A percentile compares a stretch with the other conserved stretches of the same genome.
phyloP scores from a whole-genome alignment of 2,888 invertebrate genomes.

The Augochlorella aurata region DNA sequence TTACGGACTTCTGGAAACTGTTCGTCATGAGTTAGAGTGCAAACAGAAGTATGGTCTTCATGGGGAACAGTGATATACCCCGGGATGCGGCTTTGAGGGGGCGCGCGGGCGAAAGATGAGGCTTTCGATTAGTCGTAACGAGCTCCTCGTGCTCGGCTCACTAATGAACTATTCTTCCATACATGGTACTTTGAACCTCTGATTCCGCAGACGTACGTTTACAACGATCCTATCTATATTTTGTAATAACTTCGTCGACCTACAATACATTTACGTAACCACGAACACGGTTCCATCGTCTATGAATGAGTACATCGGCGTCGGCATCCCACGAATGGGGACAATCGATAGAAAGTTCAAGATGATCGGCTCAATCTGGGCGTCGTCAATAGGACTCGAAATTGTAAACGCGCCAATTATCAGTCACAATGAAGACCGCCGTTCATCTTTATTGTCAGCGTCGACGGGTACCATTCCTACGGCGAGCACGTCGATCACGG shows the following conservation, averaged over 20 bases:
- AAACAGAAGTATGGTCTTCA: constrained; percentile 42
- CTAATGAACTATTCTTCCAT: constrained; percentile 9
- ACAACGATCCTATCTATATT: not conserved
- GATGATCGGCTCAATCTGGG: constrained; percentile 8
- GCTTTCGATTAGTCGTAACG: constrained; percentile 10
- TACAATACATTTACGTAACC: not conserved
- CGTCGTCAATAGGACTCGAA: not conserved
- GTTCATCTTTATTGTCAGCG: not conserved
- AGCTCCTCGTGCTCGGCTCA: not conserved
- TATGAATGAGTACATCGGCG: not conserved
- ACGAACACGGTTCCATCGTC: not conserved
- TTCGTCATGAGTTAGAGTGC: constrained; percentile 45
- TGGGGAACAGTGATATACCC: constrained; percentile 13
- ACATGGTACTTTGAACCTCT: not conserved
- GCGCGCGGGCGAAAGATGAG: not conserved
- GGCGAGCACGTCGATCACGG: not conserved
- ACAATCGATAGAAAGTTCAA: not conserved
- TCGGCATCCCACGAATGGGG: not conserved
- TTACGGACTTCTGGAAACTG: constrained; percentile 53
- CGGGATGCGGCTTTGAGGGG: constrained; percentile 1
- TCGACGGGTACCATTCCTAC: not conserved
- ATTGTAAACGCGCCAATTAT: constrained; percentile 11
- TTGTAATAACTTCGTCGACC: not conserved
- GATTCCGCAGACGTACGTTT: not conserved
- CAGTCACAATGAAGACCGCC: not conserved